Conservation (phyloP, 2,888 invertebrate genomes). For the Ophion ventricosus region DNA sequence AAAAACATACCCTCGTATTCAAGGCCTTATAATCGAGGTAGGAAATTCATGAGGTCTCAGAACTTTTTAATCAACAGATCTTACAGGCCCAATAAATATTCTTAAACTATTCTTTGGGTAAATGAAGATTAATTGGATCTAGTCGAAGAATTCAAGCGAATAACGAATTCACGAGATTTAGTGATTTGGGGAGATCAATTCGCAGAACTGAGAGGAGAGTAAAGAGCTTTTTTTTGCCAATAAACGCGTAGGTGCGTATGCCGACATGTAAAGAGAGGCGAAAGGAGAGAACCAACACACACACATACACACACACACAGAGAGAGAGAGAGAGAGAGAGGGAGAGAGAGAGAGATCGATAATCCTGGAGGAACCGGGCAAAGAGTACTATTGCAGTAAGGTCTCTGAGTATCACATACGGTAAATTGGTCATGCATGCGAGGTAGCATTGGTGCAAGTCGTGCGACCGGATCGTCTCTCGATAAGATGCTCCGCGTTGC, state of each 20-base stretch:
- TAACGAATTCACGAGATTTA: slow-evolving; percentile 30
- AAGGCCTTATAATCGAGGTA: slow-evolving; percentile 21
- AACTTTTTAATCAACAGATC: slow-evolving; percentile 25
- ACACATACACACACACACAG: neutral
- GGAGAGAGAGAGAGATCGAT: slow-evolving; percentile 26
- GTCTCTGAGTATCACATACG: slow-evolving; percentile 39
- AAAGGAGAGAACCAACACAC: neutral
- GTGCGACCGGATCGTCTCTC: slow-evolving; percentile 69
- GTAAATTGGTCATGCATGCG: slow-evolving; percentile 68
- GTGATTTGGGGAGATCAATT: slow-evolving; percentile 38
- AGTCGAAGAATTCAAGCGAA: slow-evolving; percentile 15
- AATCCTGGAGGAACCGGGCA: slow-evolving; percentile 28
- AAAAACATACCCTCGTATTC: neutral
- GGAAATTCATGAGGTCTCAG: neutral
- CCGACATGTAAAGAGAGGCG: neutral
- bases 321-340: neutral
- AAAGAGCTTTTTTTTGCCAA: slow-evolving; percentile 22
- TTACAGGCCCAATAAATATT: slow-evolving; percentile 8
- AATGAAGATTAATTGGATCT: slow-evolving; percentile 33
- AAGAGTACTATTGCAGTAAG: slow-evolving; percentile 28
- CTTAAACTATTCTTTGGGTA: slow-evolving; percentile 8
- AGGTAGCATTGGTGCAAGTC: slow-evolving; percentile 67
- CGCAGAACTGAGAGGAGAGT: slow-evolving; percentile 27
- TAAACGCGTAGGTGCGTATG: slow-evolving; percentile 17
- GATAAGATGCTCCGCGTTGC: slow-evolving; percentile 67